Evolutionary conservation across 2,113 vertebrate species (phyloP).

Genomic region (Stigmatopora argus): DNA sequence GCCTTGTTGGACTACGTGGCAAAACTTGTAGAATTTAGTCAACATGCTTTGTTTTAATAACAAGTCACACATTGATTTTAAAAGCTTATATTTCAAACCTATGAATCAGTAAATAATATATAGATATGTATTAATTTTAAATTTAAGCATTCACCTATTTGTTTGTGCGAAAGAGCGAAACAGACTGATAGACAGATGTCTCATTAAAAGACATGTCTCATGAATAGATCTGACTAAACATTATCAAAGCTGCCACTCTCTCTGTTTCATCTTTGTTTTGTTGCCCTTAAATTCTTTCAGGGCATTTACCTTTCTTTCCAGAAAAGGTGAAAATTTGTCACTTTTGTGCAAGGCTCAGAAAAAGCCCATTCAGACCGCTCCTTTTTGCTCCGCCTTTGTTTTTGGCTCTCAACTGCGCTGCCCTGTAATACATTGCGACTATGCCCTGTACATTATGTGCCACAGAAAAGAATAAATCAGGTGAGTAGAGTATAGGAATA

Average conservation of each 20-base stretch:
- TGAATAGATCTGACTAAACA: conserved; percentile 40
- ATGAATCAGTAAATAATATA: background rate
- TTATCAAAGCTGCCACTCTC: conserved; percentile 17
- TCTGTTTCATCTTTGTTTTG: conserved; percentile 30
- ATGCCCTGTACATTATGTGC: conserved; percentile 70
- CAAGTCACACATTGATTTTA: background rate
- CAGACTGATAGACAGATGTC: conserved; percentile 59
- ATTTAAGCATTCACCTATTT: background rate
- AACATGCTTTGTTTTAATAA: background rate
- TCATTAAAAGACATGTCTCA: conserved; percentile 16
- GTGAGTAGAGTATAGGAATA: conserved; percentile 64
- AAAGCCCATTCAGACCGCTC: conserved; percentile 62
- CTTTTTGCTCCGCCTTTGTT: conserved; percentile 61
- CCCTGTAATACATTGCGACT: conserved; percentile 64
- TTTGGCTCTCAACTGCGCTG: conserved; percentile 63
- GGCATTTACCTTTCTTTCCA: background rate
- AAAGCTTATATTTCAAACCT: background rate
- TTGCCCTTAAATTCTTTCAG: conserved; percentile 27
- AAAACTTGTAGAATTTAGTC: background rate
- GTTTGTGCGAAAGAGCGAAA: conserved; percentile 25
- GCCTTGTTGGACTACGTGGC: background rate
- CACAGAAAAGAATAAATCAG: conserved; percentile 72
- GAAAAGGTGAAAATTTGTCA: conserved; percentile 23
- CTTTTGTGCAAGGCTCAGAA: conserved; percentile 50
- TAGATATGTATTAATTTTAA: no score